Percentiles rank a stretch among this genome's conserved stretches.
These are phyloP conservation scores for Paralinhomoeus sp. DNA, from an alignment of 2,888 invertebrate genomes.

Conservation along the genomic window DNA sequence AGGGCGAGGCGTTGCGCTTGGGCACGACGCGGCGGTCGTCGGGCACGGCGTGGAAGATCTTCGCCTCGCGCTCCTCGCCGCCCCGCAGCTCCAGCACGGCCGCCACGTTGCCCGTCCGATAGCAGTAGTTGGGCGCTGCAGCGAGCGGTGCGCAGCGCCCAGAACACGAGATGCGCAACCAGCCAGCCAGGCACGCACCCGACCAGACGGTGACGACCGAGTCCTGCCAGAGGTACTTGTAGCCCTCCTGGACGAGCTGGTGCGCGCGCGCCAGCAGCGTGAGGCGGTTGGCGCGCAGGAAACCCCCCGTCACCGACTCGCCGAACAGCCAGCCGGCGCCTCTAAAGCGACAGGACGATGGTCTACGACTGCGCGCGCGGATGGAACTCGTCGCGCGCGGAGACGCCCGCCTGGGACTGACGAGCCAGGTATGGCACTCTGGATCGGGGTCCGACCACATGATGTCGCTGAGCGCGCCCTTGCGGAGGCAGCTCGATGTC, in stretches of 20 bases:
- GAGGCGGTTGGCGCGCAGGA: constrained; percentile 74
- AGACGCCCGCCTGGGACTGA: constrained; percentile 12
- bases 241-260: constrained; percentile 93
- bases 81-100: constrained; percentile 78
- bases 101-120: constrained; percentile 92
- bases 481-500: constrained; percentile 94
- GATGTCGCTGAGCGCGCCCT: constrained; percentile 91
- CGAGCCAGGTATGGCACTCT: constrained; percentile 51
- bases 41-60: constrained; percentile 85
- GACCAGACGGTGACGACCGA: constrained; percentile 99
- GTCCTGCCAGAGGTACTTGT: no score
- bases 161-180: no score
- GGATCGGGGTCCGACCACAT: constrained; percentile 99
- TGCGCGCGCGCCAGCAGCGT: constrained; percentile 88
- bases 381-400: not conserved
- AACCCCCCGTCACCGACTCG: constrained; percentile 57
- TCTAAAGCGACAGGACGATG: not conserved
- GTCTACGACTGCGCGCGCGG: not conserved
- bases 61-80: no score
- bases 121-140: constrained; percentile 99
- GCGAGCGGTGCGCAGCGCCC: no score
- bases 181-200: no score
- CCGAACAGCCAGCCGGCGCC: constrained; percentile 46
- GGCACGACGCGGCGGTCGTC: constrained; percentile 80
- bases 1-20: constrained; percentile 71